Base-by-base conservation (phyloP, 2,797 vertebrate species). In the Amazona ochrocephala region DNA sequence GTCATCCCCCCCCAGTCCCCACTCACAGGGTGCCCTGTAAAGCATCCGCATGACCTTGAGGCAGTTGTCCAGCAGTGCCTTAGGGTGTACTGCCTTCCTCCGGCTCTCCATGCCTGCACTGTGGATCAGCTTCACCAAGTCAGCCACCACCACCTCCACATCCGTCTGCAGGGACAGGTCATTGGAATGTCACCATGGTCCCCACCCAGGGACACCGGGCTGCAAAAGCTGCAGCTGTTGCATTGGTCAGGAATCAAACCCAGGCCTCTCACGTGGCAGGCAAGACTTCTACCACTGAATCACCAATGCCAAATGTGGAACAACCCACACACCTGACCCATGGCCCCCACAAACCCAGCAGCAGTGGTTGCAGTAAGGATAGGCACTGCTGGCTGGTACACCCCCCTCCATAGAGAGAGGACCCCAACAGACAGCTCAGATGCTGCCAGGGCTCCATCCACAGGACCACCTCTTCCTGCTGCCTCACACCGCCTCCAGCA, bases 31-130 rank as follows among this genome's bases (percentile, higher is more conserved):
- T 6, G 67, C 61, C 29, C 96, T 87, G 56, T 96, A 99, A 53
- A 99, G 98, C 95, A 98, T 98, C 92, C 96, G 92, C 98, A 99
- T 98, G 95, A 99, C 98, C 93, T 97, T 98, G 96, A 98, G 98
- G 96, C 99, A 98, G 98, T 98, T 99, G 97, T 99, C 99, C 95
- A 99, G 93, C 71, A 99, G 98, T 2, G 98, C 98, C 95, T 99
- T 99, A 12, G 99, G 99, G 64, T 96, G 96, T 34, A 98, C 98
- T 6, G 91, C 94, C 93, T 98, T 98, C 97, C 97, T 74, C 60
- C 87, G 91, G 64, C 84, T 86, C 65, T 96, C 89, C 0, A 70
- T 23, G 4, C 79, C 88, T 0, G 39, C 76, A 24, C 95, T 94
- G 50, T 96, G 91, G 1, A 97, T 26, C 89, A 83, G 41, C 76